phyloP scores from a whole-genome alignment of 2,888 invertebrate genomes.

The Lomographa bimaculata region DNA sequence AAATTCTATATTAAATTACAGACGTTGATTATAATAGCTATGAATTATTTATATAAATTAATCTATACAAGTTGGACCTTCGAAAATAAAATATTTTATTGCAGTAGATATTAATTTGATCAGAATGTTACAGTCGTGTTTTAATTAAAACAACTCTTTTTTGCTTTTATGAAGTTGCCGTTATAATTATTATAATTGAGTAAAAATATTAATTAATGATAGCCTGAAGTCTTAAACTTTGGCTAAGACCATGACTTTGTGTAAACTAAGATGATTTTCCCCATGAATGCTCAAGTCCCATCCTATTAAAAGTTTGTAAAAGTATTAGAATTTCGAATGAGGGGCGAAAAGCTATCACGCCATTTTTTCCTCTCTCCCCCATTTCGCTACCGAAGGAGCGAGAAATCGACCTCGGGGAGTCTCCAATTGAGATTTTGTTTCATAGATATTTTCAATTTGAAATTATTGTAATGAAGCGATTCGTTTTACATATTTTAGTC shows the following conservation, averaged over 20 bases:
- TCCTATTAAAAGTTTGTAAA: conserved; percentile 81
- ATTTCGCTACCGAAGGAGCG: conserved; percentile 39
- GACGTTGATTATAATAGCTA: conserved; percentile 38
- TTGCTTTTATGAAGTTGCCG: conserved; percentile 7
- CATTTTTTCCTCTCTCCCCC: conserved; percentile 58
- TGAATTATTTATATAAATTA: conserved; percentile 51
- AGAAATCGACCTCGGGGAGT: conserved; percentile 22
- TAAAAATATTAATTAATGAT: conserved; percentile 7
- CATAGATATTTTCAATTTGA: conserved; percentile 10
- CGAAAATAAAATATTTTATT: conserved; percentile 34
- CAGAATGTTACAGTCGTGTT: conserved; percentile 23
- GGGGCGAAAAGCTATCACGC: conserved; percentile 78
- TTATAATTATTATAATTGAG: too few species aligned
- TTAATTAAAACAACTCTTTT: conserved; percentile 12
- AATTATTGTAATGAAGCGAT: conserved; percentile 15
- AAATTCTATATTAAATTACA: conserved; percentile 49
- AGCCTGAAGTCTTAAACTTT: conserved; percentile 15
- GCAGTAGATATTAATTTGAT: conserved; percentile 21
- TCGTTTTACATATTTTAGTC: conserved; percentile 10
- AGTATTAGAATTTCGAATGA: conserved; percentile 82
- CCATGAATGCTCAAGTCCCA: conserved; percentile 77
- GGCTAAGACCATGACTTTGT: conserved; percentile 30
- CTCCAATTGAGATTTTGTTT: conserved; percentile 20
- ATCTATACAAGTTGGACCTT: conserved; percentile 37
- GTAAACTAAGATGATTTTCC: conserved; percentile 63